Conservation (phyloP, 2,888 invertebrate species). For the Sicus ferrugineus region DNA sequence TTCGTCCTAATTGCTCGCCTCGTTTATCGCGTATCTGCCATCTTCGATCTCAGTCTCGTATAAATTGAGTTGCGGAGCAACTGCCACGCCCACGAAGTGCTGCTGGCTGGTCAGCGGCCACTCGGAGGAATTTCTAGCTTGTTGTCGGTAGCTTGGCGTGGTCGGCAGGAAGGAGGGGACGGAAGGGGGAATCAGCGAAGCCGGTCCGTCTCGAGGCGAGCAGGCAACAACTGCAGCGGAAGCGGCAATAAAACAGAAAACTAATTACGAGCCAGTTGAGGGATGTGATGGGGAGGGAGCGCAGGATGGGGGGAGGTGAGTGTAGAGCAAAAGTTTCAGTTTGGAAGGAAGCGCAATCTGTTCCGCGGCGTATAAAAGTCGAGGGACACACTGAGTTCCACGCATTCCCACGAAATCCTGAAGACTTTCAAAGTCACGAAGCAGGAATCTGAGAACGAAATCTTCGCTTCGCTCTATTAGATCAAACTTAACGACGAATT, state of each 20-base stretch:
- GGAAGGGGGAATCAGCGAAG: too few relatives aligned
- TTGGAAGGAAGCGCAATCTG: too few relatives aligned
- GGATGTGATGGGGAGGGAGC: background rate
- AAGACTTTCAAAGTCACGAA: too few relatives aligned
- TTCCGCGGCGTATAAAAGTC: too few relatives aligned
- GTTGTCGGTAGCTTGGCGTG: background rate
- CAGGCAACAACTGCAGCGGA: background rate
- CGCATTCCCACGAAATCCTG: too few relatives aligned
- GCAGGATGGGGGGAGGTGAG: background rate
- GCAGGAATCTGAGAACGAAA: too few relatives aligned
- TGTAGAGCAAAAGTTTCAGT: too few relatives aligned
- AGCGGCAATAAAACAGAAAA: background rate
- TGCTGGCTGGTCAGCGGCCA: too few relatives aligned
- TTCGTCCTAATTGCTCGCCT: constrained; percentile 45
- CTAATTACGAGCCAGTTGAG: background rate
- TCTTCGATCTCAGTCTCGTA: constrained; percentile 42
- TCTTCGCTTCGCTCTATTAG: too few relatives aligned
- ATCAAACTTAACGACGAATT: too few relatives aligned
- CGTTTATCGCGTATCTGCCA: constrained; percentile 45
- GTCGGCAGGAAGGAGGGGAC: background rate
- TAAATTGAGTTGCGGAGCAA: constrained; percentile 41
- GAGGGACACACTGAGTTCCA: too few relatives aligned
- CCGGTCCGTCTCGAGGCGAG: background rate
- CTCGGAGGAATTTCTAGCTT: too few relatives aligned
- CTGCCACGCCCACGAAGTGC: background rate